Evolutionary conservation across 2,888 invertebrate genomes (phyloP).

Genomic region (Petrolisthes manimaculis): DNA sequence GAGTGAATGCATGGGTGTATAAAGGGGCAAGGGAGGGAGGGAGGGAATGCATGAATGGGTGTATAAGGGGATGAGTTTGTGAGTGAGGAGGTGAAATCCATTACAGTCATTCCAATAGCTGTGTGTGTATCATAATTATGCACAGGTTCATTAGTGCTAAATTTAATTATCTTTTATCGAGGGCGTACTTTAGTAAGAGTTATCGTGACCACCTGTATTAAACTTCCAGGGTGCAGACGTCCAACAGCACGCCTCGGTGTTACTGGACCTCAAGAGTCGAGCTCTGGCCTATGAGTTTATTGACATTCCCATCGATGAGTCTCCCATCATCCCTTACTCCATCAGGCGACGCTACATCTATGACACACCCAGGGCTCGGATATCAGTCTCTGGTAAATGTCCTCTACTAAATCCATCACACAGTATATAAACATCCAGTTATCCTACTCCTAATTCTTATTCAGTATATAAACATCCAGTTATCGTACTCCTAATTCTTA

Average conservation of each 20-base stretch:
- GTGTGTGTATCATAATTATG: too few species aligned
- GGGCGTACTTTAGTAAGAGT: too few species aligned
- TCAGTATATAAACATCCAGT: too few species aligned
- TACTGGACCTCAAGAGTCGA: conserved; percentile 91
- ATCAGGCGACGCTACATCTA: conserved; percentile 92
- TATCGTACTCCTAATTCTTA: too few species aligned
- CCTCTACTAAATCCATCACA: too few species aligned
- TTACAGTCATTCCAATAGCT: too few species aligned
- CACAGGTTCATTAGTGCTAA: too few species aligned
- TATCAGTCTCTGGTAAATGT: conserved; percentile 71
- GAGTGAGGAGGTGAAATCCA: not conserved
- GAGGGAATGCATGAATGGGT: not conserved
- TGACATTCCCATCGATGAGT: conserved; percentile 95
- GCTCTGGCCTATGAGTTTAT: conserved; percentile 94
- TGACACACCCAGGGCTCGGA: conserved; percentile 83
- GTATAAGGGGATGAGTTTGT: not conserved
- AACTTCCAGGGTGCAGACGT: conserved; percentile 84
- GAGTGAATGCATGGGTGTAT: not conserved
- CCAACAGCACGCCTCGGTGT: conserved; percentile 89
- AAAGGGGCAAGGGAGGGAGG: not conserved
- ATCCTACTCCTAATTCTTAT: too few species aligned
- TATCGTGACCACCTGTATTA: too few species aligned
- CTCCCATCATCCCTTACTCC: conserved; percentile 91
- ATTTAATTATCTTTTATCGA: too few species aligned
- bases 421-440: too few species aligned